Conservation (phyloP, 2,113 vertebrate genomes). For the Leptobrachium ailaonicum region DNA sequence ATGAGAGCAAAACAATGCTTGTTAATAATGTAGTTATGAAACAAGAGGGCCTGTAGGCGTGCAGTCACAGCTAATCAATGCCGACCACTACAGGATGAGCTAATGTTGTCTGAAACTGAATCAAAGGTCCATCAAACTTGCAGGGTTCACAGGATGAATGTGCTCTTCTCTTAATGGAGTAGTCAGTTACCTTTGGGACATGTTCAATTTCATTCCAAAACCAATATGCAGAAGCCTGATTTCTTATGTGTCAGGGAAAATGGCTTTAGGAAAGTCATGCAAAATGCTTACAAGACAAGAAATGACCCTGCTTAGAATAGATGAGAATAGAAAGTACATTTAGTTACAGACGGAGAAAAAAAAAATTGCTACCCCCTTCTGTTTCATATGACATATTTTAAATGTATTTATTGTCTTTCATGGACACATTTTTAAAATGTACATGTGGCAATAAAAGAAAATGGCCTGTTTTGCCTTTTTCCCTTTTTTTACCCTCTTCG, state of each 20-base stretch:
- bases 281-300: constrained; percentile 12
- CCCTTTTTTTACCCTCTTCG: too few relatives aligned
- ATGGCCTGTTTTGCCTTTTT: too few relatives aligned
- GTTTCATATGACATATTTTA: too few relatives aligned
- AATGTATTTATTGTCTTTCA: too few relatives aligned
- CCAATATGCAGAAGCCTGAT: neutral
- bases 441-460: too few relatives aligned
- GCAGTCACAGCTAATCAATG: constrained; percentile 50
- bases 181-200: constrained; percentile 45
- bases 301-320: constrained; percentile 13
- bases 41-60: constrained; percentile 46
- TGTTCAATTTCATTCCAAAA: neutral
- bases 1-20: constrained; percentile 40
- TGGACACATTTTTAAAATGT: too few relatives aligned
- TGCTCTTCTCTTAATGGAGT: constrained; percentile 32
- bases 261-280: neutral
- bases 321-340: constrained; percentile 14
- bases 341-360: constrained; percentile 18
- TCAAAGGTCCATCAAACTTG: constrained; percentile 37
- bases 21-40: constrained; percentile 41
- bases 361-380: neutral
- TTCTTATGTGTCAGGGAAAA: constrained; percentile 33
- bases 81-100: constrained; percentile 44
- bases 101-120: constrained; percentile 47
- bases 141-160: constrained; percentile 36